Base-by-base conservation (phyloP, 2,797 vertebrate species). In the Megaceryle alcyon region DNA sequence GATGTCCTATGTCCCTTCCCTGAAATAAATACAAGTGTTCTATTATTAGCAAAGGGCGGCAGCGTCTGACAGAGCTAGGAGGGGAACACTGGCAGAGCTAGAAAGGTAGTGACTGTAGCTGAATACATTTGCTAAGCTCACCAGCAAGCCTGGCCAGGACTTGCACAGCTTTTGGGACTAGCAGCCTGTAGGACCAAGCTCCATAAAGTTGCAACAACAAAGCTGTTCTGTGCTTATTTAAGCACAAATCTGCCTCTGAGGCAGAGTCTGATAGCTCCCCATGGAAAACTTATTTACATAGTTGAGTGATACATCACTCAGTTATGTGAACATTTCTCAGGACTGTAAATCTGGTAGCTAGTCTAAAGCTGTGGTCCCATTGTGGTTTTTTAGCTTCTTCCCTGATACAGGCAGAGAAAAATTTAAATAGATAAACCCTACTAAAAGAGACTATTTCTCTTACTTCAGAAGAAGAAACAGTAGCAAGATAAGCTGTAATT, bases 161-260 rank as follows among this genome's bases (percentile, higher is more conserved):
- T 66, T 49, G 66, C 77, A 35, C 33, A 84, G 60, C 70, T 90
- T 82, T 88, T 56, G 44, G 43, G 82, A 73, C 56, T 5, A 26
- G 63, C 51, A 82, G 59, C 68, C 80, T 61, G 48, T 90, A 90
- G 73, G 56, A 56, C 76, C 56, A 79, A 68, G 68, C 66, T 86
- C 48, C 33, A 73, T 71, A n/a, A 88, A 91, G 43, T 19, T 90
- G 64, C 73, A 88, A 9, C 41, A 94, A 14, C 66, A 88, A 83
- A 90, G 80, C 70, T 68, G 48, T 35, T 88, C 86, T 54, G 60
- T 51, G 64, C 90, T 94, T 92, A 76, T 88, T 92, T 82, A 82
- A 94, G 83, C 66, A 88, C 79, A 94, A 82, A 28, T 75, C 31
- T 56, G 71, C 73, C 59, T 91, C 80, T 82, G 66, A 80, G 85